phyloP scores from a whole-genome alignment of 2,113 vertebrate genomes.

The Calypte anna region DNA sequence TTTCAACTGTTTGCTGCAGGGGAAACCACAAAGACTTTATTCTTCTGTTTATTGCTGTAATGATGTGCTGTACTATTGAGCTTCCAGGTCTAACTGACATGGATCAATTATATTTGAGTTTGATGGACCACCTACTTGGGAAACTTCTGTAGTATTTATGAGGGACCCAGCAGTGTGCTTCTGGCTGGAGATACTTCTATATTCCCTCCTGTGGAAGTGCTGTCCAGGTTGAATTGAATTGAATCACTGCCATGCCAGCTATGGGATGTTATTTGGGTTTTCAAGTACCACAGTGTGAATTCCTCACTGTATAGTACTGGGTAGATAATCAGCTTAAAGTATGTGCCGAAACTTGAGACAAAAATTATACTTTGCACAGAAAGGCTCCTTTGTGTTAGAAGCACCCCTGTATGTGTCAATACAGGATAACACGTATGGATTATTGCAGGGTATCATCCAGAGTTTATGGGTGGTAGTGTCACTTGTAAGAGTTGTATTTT shows the following conservation, averaged over 20 bases:
- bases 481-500: not conserved
- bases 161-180: slow-evolving; percentile 9
- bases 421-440: not conserved
- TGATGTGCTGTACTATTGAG: slow-evolving; percentile 50
- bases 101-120: slow-evolving; percentile 58
- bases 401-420: not conserved
- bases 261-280: not conserved
- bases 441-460: not conserved
- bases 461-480: not conserved
- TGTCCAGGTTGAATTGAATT: slow-evolving; percentile 43
- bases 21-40: slow-evolving; percentile 45
- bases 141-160: slow-evolving; percentile 38
- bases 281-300: not conserved
- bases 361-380: not conserved
- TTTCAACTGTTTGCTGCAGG: slow-evolving; percentile 43
- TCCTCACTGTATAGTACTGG: not conserved
- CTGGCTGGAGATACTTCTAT: slow-evolving; percentile 14
- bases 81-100: slow-evolving; percentile 30
- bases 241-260: slow-evolving; percentile 10
- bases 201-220: slow-evolving; percentile 4
- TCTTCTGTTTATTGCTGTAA: slow-evolving; percentile 49
- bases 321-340: not conserved
- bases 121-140: slow-evolving; percentile 41
- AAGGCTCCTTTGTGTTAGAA: not conserved
- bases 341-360: not conserved